These are phyloP conservation scores for Cotesia glomerata DNA, from an alignment of 1,140 invertebrate species.

Conservation along the genomic window DNA sequence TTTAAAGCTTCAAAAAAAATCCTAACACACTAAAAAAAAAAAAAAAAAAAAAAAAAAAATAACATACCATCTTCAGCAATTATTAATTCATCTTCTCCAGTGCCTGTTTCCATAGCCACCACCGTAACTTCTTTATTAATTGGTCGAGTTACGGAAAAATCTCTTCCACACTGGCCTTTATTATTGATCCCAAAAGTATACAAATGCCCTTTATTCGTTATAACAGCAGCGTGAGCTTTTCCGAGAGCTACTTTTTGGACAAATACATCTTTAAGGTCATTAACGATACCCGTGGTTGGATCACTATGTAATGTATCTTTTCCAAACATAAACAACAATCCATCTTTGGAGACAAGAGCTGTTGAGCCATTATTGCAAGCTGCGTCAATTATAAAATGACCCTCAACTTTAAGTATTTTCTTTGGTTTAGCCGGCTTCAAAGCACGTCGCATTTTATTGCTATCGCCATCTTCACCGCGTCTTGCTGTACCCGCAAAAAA, in stretches of 20 bases:
- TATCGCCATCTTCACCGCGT: conserved; percentile 94
- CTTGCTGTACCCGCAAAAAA: conserved; percentile 87
- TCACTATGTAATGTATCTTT: conserved; percentile 93
- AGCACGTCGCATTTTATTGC: conserved; percentile 77
- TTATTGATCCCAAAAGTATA: conserved; percentile 98
- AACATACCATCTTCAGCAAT: conserved; percentile 54
- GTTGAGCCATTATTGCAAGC: conserved; percentile 96
- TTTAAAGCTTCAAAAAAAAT: background rate
- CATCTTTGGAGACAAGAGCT: conserved; percentile 87
- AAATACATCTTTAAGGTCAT: conserved; percentile 79
- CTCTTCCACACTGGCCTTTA: conserved; percentile 95
- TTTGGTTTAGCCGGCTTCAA: conserved; percentile 91
- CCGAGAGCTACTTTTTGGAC: conserved; percentile 88
- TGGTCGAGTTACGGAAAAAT: conserved; percentile 70
- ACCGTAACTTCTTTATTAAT: conserved; percentile 60
- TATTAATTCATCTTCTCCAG: conserved; percentile 69
- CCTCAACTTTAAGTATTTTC: conserved; percentile 90
- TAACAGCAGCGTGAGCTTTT: conserved; percentile 91
- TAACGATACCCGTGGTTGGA: conserved; percentile 72
- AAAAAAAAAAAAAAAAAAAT: conserved; percentile 3
- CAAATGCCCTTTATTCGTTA: conserved; percentile 88
- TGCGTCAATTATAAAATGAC: conserved; percentile 79
- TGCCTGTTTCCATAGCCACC: conserved; percentile 71
- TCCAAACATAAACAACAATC: conserved; percentile 91
- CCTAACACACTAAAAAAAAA: background rate